Evolutionary conservation across 2,113 vertebrate genomes (phyloP), one percentile per base, ranked within the genome.

Genomic region (Lampris incognitus): DNA sequence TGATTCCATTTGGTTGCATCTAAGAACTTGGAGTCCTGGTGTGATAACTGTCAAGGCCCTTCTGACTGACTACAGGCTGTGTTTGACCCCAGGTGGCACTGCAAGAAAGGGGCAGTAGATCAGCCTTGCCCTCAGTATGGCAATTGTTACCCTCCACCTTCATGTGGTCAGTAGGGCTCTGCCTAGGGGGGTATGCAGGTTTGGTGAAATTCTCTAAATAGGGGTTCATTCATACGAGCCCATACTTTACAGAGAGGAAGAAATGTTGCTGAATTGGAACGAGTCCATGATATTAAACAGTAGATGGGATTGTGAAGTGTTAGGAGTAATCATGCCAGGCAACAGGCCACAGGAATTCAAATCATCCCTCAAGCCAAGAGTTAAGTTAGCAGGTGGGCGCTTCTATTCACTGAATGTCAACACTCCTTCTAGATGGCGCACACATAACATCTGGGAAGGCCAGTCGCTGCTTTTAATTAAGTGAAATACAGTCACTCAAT

Each of bases 281-380:
- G 92, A 93, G 94, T 94, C 94, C 91, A 85, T 89, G 87, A 95
- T 95, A 92, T 95, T 96, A 94, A 96, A 96, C 96, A 97, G 95
- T 95, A 93, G 95, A 92, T 81, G 83, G 90, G 93, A 92, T 95
- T 96, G 92, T 93, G 91, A 95, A 95, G 95, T 96, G 94, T 92
- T 91, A 92, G 95, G 95, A 94, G 95, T 94, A 92, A 94, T 95
- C 96, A 95, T 91, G 94, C 94, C 88, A 95, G 95, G 96, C 94
- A 95, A 94, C 94, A 96, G 95, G 95, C 97, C 95, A 88, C 96
- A 97, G 97, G 96, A 99, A 97, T 97, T 96, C 96, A 97, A 96
- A 97, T 95, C 95, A 94, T 92, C 94, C 91, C 75, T 87, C 84
- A 87, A 90, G 95, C 95, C 94, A 95, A 92, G 94, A 95, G 95